Conservation (phyloP, 2,888 invertebrate species). For the Campoletis raptor region DNA sequence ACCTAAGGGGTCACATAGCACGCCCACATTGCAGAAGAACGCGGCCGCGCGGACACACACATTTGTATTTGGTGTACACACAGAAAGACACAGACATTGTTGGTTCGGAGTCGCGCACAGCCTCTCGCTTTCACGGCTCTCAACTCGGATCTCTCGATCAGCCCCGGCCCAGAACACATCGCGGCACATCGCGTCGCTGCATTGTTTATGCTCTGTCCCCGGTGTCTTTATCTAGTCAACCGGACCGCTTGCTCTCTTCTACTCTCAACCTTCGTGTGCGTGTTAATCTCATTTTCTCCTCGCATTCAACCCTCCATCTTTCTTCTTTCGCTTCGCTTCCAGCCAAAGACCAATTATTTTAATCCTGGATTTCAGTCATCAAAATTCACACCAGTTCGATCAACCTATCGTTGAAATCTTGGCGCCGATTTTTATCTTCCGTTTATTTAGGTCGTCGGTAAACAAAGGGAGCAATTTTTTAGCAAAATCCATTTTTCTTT, state of each 20-base stretch:
- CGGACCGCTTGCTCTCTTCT: conserved; percentile 62
- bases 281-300: conserved; percentile 43
- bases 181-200: conserved; percentile 59
- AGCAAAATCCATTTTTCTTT: neutral
- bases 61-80: conserved; percentile 39
- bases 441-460: neutral
- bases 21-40: conserved; percentile 81
- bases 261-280: conserved; percentile 64
- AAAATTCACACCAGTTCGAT: neutral
- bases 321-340: neutral
- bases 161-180: conserved; percentile 32
- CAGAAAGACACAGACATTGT: conserved; percentile 68
- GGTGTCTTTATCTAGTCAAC: conserved; percentile 82
- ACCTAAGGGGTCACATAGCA: conserved; percentile 78
- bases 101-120: conserved; percentile 68
- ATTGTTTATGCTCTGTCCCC: conserved; percentile 82
- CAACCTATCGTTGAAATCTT: neutral
- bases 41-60: conserved; percentile 76
- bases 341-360: neutral
- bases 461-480: neutral
- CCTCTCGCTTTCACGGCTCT: conserved; percentile 60
- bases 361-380: neutral
- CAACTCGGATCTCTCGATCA: conserved; percentile 54
- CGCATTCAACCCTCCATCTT: conserved; percentile 39
- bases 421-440: neutral